Conservation (phyloP, 2,888 invertebrate species). For the Chrysomela aeneicollis region DNA sequence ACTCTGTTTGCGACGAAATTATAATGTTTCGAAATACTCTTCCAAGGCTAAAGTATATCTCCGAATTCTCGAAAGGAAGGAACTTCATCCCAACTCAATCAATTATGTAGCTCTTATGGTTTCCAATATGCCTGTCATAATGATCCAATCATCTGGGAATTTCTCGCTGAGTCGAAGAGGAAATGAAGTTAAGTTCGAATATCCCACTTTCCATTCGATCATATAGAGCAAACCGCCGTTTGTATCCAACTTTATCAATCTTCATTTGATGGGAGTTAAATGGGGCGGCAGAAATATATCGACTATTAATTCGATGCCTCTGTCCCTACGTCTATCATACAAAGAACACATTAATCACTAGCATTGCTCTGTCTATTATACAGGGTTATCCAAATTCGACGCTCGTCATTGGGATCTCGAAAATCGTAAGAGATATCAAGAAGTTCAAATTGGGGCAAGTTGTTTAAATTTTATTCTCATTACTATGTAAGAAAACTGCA, state of each 20-base stretch:
- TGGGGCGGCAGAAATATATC: neutral
- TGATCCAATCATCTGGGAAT: neutral
- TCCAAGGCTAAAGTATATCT: too few relatives aligned
- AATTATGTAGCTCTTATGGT: neutral
- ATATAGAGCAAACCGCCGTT: neutral
- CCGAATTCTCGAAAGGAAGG: neutral
- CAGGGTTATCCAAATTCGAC: too few relatives aligned
- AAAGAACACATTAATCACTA: constrained; percentile 16
- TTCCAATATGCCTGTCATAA: neutral
- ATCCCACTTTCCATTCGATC: neutral
- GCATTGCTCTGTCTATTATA: too few relatives aligned
- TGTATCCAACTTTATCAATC: neutral
- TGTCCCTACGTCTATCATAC: constrained; percentile 11
- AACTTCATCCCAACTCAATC: neutral
- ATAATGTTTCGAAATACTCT: too few relatives aligned
- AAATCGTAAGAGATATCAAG: too few relatives aligned
- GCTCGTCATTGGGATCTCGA: too few relatives aligned
- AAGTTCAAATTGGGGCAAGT: too few relatives aligned
- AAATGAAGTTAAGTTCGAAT: too few relatives aligned
- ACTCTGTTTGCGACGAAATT: too few relatives aligned
- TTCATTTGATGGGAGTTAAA: neutral
- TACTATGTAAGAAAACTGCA: too few relatives aligned
- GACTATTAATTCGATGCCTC: constrained; percentile 13
- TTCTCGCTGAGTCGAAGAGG: too few relatives aligned
- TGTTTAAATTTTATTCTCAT: too few relatives aligned